These are phyloP conservation scores for Muricea muricata DNA, from an alignment of 92 coral and sea anemone species.

Conservation along the genomic window DNA sequence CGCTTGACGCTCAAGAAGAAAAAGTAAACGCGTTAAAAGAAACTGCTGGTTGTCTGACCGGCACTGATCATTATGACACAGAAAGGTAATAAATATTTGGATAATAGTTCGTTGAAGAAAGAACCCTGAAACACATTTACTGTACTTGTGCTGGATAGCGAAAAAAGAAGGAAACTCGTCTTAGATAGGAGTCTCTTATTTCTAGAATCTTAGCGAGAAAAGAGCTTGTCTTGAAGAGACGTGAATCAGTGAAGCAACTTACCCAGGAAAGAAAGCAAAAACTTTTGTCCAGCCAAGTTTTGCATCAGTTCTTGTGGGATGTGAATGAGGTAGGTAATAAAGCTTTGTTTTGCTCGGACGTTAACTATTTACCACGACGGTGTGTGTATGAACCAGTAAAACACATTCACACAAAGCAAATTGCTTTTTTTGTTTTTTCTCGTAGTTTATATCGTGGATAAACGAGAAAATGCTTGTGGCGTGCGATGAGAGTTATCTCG, in stretches of 20 bases:
- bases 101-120: no score
- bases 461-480: constrained; percentile 87
- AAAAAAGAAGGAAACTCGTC: no score
- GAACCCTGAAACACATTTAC: no score
- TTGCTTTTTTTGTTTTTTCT: background rate
- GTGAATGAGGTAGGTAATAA: constrained; percentile 83
- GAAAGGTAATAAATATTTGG: constrained; percentile 61
- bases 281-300: constrained; percentile 71
- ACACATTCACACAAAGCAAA: background rate
- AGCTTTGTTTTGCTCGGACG: background rate
- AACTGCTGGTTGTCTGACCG: constrained; percentile 71
- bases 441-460: constrained; percentile 91
- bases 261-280: constrained; percentile 69
- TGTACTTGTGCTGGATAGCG: no score
- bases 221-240: constrained; percentile 79
- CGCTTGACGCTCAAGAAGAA: constrained; percentile 91
- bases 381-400: background rate
- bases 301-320: constrained; percentile 86
- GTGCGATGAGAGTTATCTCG: constrained; percentile 86
- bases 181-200: no score
- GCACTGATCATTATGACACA: constrained; percentile 76
- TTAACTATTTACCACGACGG: background rate
- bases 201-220: constrained; percentile 77
- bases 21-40: constrained; percentile 70
- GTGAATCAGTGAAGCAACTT: constrained; percentile 76